Conservation (phyloP, 2,888 invertebrate genomes). For the Nudaria mundana region DNA sequence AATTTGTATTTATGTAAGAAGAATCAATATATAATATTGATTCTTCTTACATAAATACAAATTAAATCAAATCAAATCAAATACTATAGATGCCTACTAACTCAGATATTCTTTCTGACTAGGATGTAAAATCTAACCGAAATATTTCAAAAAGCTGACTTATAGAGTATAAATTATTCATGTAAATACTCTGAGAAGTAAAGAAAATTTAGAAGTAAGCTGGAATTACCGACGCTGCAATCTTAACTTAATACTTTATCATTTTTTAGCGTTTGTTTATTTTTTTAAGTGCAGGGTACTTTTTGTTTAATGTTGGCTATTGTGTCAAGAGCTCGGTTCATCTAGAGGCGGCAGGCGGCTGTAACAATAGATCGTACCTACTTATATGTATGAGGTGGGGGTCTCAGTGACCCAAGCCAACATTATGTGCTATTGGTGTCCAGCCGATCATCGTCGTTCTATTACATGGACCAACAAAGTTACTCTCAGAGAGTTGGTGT, state of each 20-base stretch:
- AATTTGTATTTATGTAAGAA: too few relatives aligned
- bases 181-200: conserved; percentile 9
- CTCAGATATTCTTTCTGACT: neutral
- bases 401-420: too few relatives aligned
- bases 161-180: conserved; percentile 13
- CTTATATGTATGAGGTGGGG: too few relatives aligned
- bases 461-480: too few relatives aligned
- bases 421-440: too few relatives aligned
- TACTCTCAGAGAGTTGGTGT: too few relatives aligned
- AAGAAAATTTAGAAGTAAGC: conserved; percentile 7
- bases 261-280: conserved; percentile 1
- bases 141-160: conserved; percentile 5
- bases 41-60: too few relatives aligned
- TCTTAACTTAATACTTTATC: conserved; percentile 7
- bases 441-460: too few relatives aligned
- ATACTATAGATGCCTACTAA: neutral
- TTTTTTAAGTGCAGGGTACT: neutral
- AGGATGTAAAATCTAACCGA: neutral
- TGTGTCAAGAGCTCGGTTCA: neutral
- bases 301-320: neutral
- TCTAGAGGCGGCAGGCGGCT: too few relatives aligned
- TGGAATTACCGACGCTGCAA: conserved; percentile 8
- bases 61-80: too few relatives aligned
- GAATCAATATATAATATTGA: too few relatives aligned
- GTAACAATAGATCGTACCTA: too few relatives aligned